Percentiles rank a stretch among this genome's conserved stretches.
Conservation (phyloP, 2,888 invertebrate species). For the Eumerus sabulonum region DNA sequence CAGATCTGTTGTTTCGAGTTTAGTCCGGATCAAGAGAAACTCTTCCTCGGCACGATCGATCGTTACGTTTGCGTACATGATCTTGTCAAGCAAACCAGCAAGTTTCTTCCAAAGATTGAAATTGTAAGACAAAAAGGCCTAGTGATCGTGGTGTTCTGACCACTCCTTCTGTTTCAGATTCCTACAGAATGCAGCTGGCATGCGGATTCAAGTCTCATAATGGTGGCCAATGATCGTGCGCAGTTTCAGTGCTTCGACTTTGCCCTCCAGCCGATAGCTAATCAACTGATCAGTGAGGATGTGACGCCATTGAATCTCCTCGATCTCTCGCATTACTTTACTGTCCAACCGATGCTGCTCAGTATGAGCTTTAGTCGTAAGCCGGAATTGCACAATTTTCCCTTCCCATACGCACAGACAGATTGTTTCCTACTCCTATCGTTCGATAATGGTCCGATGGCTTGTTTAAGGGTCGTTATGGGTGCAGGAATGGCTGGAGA, state of each 20-base stretch:
- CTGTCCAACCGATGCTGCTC: constrained; percentile 80
- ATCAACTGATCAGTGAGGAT: constrained; percentile 85
- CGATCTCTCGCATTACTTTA: constrained; percentile 81
- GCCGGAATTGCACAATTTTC: constrained; percentile 77
- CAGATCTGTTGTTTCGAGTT: constrained; percentile 84
- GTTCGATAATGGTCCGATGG: constrained; percentile 83
- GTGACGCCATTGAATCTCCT: constrained; percentile 82
- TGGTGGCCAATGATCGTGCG: constrained; percentile 85
- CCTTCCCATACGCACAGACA: constrained; percentile 78
- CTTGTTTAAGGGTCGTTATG: constrained; percentile 80
- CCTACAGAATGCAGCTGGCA: constrained; percentile 87
- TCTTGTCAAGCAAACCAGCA: constrained; percentile 86
- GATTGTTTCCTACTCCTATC: constrained; percentile 81
- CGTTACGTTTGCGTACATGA: constrained; percentile 90
- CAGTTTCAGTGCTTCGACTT: constrained; percentile 88
- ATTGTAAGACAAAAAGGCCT: constrained; percentile 83
- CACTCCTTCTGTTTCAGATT: constrained; percentile 78
- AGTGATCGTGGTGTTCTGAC: background rate
- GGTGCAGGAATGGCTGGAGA: constrained; percentile 79
- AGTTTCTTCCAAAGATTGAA: constrained; percentile 85
- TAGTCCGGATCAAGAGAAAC: constrained; percentile 86
- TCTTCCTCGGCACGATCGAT: constrained; percentile 91
- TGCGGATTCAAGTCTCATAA: constrained; percentile 84
- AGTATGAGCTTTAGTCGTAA: constrained; percentile 82
- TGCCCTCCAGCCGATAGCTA: constrained; percentile 84